Evolutionary conservation across 2,888 invertebrate genomes (phyloP).

Genomic region (Metopia argyrocephala): DNA sequence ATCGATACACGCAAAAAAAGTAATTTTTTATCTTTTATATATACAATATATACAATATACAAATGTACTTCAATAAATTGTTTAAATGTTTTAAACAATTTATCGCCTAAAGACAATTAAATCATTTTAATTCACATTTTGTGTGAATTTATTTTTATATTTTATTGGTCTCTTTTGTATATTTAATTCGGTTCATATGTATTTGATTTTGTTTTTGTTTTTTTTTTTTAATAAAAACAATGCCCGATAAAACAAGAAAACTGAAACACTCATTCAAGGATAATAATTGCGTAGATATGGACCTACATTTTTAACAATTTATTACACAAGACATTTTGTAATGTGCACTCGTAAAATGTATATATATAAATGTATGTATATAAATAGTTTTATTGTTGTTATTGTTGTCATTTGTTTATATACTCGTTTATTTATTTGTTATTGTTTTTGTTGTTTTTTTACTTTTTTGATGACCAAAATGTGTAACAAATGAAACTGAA

Average conservation of each 20-base stretch:
- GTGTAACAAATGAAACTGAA: conserved; percentile 40
- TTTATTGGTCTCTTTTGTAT: conserved; percentile 46
- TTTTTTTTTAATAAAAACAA: neutral
- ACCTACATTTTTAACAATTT: conserved; percentile 75
- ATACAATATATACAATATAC: no score
- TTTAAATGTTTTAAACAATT: no score
- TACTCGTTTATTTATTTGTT: conserved; percentile 21
- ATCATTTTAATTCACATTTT: conserved; percentile 57
- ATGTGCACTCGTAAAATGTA: neutral
- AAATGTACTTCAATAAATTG: no score
- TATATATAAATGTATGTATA: no score
- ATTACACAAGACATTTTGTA: conserved; percentile 66
- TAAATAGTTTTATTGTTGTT: conserved; percentile 9
- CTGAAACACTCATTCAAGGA: conserved; percentile 72
- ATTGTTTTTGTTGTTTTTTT: no score
- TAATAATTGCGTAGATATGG: conserved; percentile 76
- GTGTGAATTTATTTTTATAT: conserved; percentile 45
- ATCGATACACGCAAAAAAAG: no score
- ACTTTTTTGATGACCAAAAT: conserved; percentile 26
- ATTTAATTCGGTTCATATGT: conserved; percentile 6
- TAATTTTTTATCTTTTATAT: no score
- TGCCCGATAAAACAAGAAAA: conserved; percentile 18
- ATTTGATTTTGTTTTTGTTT: conserved; percentile 27
- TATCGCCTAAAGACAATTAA: no score
- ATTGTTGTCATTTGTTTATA: conserved; percentile 7